Evolutionary conservation across 2,888 invertebrate species (phyloP), one percentile per base, ranked within the genome.

Genomic region (Allophyes oxyacanthae): DNA sequence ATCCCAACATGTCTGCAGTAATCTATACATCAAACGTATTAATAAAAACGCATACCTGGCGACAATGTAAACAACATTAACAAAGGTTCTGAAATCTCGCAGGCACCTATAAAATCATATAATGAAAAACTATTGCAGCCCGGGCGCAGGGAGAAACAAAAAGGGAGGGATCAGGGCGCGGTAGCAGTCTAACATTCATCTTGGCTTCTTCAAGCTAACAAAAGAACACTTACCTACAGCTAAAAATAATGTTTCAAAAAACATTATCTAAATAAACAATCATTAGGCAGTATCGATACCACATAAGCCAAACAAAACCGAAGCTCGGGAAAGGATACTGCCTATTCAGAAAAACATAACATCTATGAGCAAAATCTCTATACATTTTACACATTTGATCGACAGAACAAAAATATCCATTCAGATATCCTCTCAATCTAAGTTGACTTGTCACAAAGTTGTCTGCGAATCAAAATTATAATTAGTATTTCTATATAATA

Each of bases 11-110:
- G 64, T 77, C 75, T 59, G 66, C 58, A 78, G 61, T 73, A 73
- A 67, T 72, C 77, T 82, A 83, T 68, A 85, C 79, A 87, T 72
- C 70, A 85, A 87, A 88, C 83, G 77, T 90, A 90, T 86, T 86
- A 91, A 64, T 82, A 85, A 89, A 89, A 90, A 91, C 85, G 91
- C 93, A 92, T 94, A 94, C 94, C 94, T 94, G 94, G 94, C 94
- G 94, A 94, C 94, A 93, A 94, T 94, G 94, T 94, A 94, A 94
- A 94, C 94, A 94, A 94, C 93, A 92, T 90, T 92, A 91, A 93
- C 77, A 91, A 92, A 92, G 91, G 90, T 88, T 90, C 85, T 88
- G 87, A 82, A 86, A 87, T 87, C 91, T 86, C 92, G 89, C 94
- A 94, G 93, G 93, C 93, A 93, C 94, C 94, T 94, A 94, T 85